Evolutionary conservation across 1,140 invertebrate genomes (phyloP), one percentile per base, ranked within the genome.

Genomic region (Oncopodura yosiiana): DNA sequence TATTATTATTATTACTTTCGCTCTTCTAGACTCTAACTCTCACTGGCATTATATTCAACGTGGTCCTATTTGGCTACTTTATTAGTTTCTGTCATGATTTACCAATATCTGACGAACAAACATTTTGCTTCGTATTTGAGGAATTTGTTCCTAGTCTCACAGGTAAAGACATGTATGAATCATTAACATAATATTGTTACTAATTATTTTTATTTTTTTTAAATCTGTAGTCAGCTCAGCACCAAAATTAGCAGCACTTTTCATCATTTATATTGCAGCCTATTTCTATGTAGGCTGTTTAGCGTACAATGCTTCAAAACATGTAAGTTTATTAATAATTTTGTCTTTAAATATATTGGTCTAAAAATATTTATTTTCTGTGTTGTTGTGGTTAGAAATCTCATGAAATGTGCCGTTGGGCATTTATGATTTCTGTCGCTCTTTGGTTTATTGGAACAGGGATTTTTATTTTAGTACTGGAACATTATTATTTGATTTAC

Each of bases 391-490:
- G 36, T 1, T 18, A 56, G 54, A 32, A 27, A 34, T 51, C 48
- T 45, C 49, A 44, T 36, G 49, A 53, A 46, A 52, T 52, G 27
- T 58, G 48, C 27, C 39, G 45, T 21, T 51, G 30, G 46, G 38
- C 54, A 1, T 56, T 56, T 24, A 56, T 56, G 8, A 36, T 43
- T 18, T 36, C 39, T 12, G 36, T 51, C 0, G 9, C 27, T 24
- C 38, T 50, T 1, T 60, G 57, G 57, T 23, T 54, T 3, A 6
- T 55, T 24, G 57, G 57, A 8, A 54, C 48, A 6, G 29, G 38
- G 0, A 29, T 55, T 5, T 50, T 49, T 34, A n/a, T 60, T 2
- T 11, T 45, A 3, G 26, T 45, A 37, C 26, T 54, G 27, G 43
- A 54, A 11, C 30, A 54, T 24, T 27, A 54, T 16, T 6, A 46